phyloP scores from a whole-genome alignment of 2,888 invertebrate genomes.

The Ennomos erosarius region DNA sequence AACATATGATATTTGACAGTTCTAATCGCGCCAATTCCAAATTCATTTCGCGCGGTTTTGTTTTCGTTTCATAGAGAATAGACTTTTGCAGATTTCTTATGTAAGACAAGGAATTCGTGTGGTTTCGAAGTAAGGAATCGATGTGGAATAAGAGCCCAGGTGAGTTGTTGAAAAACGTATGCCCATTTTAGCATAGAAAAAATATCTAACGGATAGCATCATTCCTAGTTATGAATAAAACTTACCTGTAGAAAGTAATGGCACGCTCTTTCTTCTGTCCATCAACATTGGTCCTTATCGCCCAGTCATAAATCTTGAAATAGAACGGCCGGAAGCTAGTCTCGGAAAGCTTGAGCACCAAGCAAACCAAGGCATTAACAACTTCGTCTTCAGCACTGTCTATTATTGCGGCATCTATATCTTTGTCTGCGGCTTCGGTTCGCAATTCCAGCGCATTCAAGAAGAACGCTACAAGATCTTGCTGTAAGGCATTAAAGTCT shows the following conservation, averaged over 20 bases:
- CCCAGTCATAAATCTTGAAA: conserved; percentile 95
- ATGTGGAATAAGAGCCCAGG: too few species aligned
- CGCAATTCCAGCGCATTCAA: conserved; percentile 89
- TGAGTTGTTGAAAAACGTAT: too few species aligned
- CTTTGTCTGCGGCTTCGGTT: conserved; percentile 74
- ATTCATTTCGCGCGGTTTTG: too few species aligned
- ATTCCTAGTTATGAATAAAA: conserved; percentile 8
- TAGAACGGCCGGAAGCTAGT: conserved; percentile 95
- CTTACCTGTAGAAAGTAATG: conserved; percentile 92
- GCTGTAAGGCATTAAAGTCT: conserved; percentile 87
- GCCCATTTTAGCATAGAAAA: too few species aligned
- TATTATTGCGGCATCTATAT: conserved; percentile 68
- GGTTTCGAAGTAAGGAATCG: too few species aligned
- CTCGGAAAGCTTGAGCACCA: conserved; percentile 95
- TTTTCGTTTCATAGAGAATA: too few species aligned
- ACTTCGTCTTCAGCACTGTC: conserved; percentile 89
- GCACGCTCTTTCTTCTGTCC: conserved; percentile 87
- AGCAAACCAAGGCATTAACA: conserved; percentile 90
- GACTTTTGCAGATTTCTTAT: too few species aligned
- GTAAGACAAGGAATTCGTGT: too few species aligned
- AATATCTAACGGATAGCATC: not conserved
- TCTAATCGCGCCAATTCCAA: too few species aligned
- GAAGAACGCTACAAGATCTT: conserved; percentile 91
- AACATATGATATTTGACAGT: too few species aligned
- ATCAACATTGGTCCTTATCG: conserved; percentile 86